Percentiles rank a stretch among this genome's conserved stretches.
Conservation (phyloP, 2,797 vertebrate genomes). For the Melanotaenia parkinsoni region DNA sequence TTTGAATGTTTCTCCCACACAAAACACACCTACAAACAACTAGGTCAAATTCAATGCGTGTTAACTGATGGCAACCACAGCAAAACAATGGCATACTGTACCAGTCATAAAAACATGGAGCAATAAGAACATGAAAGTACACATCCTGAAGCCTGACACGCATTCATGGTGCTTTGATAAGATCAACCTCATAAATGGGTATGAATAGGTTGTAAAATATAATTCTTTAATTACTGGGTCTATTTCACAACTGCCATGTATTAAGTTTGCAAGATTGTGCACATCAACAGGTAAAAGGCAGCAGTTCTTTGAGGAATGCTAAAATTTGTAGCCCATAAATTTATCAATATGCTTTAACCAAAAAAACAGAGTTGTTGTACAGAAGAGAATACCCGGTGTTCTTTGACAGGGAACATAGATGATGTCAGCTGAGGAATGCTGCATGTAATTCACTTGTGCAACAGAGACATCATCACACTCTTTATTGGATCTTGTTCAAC, state of each 20-base stretch:
- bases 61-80: not conserved
- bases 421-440: conserved; percentile 2
- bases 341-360: not conserved
- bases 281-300: not conserved
- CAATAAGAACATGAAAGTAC: conserved; percentile 52
- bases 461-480: conserved; percentile 6
- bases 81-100: conserved; percentile 15
- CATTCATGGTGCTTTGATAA: conserved; percentile 45
- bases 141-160: conserved; percentile 55
- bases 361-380: not conserved
- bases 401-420: not conserved
- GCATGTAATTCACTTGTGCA: conserved; percentile 12
- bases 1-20: not conserved
- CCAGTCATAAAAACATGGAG: conserved; percentile 32
- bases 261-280: conserved; percentile 3
- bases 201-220: conserved; percentile 38
- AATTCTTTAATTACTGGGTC: conserved; percentile 27
- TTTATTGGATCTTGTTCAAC: conserved; percentile 5
- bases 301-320: not conserved
- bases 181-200: conserved; percentile 37
- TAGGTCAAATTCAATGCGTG: not conserved
- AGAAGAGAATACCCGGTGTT: not conserved
- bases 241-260: conserved; percentile 33
- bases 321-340: no score
- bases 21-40: not conserved